Evolutionary conservation across 2,888 invertebrate species (phyloP), one percentile per base, ranked within the genome.

Genomic region (Eupeodes luniger): DNA sequence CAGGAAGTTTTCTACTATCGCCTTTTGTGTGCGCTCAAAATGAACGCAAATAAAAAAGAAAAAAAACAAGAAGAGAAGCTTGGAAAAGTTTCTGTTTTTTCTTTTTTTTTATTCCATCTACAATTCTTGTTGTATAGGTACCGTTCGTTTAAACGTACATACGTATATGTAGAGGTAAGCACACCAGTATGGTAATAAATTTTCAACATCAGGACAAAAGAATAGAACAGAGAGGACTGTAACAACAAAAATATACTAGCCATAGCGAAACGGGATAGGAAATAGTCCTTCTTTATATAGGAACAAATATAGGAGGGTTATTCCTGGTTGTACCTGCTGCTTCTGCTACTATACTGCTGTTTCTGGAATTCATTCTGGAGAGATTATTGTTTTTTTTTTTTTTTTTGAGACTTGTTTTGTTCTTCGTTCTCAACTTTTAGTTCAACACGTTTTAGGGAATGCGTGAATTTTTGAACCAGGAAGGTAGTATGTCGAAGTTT

Each of bases 1-100:
- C 87, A 80, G 84, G 76, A 84, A 84, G 87, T 87, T 87, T 84
- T 49, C 70, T 59, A 79, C 83, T 70, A 79, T 83, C 72, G 80
- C 59, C 70, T 59, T 78, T 86, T 79, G 75, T 85, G 49, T 67
- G 64, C 61, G 74, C 78, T 69, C 57, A 49, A 83, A 79, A 83
- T 64, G 70, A 79, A 81, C 16, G 85, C 70, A 66, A 34, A 40
- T 40, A 40, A 40, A 40, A 40, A 19, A 1, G 19, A 19, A 19
- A 19, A 19, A 40, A 40, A 40, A 40, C 40, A 40, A 40, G 14
- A 47, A 59, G 34, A 55, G 55, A 40, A 67, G 76, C 57, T 82
- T 59, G 67, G 34, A 44, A n/a, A 84, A 70, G 69, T 81, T 81
- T 61, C 7, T 27, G 27, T 49, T 47, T 19, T 66, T 62, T n/a